A percentile compares a stretch with the other conserved stretches of the same genome.
These are phyloP conservation scores for Sclerurus mexicanus DNA, from an alignment of 2,113 vertebrate genomes.

Conservation along the genomic window DNA sequence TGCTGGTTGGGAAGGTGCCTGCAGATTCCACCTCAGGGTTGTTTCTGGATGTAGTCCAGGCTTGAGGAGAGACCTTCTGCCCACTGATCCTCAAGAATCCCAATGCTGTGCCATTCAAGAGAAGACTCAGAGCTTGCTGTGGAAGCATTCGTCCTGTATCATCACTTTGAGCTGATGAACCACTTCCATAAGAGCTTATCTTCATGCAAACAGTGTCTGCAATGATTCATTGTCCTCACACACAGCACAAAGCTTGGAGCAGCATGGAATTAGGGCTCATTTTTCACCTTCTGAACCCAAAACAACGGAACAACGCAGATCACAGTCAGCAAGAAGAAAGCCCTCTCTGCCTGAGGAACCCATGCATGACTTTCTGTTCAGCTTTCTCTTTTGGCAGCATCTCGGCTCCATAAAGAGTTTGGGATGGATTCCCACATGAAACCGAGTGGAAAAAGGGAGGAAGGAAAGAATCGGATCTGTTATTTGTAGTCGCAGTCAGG, in stretches of 20 bases:
- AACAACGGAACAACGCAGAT: background rate
- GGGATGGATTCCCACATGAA: background rate
- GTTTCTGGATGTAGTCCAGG: background rate
- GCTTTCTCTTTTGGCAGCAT: background rate
- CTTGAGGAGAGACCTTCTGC: background rate
- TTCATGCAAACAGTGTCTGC: background rate
- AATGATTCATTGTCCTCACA: background rate
- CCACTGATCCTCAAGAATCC: background rate
- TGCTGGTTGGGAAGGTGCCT: background rate
- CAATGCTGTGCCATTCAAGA: fast-evolving
- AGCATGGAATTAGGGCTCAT: background rate
- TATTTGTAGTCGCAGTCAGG: background rate
- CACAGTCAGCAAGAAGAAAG: background rate
- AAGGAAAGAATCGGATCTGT: background rate
- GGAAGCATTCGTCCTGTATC: background rate
- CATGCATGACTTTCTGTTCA: fast-evolving
- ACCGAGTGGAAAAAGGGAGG: background rate
- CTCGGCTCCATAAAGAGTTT: background rate
- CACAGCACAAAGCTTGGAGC: background rate
- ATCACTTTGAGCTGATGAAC: fast-evolving
- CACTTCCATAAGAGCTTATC: background rate
- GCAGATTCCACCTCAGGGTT: background rate
- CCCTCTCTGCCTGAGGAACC: background rate
- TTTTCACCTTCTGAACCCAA: background rate
- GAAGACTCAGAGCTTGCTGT: background rate